A percentile compares a stretch with the other conserved stretches of the same genome.
Evolutionary conservation across 2,113 vertebrate genomes (phyloP).

Genomic region (Chloropsis cyanopogon): DNA sequence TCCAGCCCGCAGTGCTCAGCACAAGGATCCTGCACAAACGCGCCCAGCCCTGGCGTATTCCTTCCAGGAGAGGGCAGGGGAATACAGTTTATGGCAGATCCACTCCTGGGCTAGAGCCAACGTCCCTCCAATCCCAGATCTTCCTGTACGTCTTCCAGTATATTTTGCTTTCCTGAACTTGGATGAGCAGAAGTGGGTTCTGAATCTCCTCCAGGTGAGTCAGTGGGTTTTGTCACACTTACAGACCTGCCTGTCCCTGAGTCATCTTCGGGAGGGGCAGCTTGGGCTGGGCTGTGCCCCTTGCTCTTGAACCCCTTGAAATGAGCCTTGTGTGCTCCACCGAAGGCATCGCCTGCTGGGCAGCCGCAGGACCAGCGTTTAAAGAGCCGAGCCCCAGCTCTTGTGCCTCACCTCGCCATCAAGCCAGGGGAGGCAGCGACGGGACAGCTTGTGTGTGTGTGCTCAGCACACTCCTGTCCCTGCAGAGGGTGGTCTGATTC

Average conservation of each 20-base stretch:
- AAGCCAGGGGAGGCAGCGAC: not conserved
- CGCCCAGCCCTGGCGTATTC: slow-evolving; percentile 31
- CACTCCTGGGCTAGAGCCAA: not conserved
- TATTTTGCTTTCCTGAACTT: not conserved
- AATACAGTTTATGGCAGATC: slow-evolving; percentile 47
- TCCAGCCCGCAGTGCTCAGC: not conserved
- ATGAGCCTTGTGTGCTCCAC: not conserved
- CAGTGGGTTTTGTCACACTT: not conserved
- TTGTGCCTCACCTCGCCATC: not conserved
- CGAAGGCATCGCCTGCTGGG: not conserved
- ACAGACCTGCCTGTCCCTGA: not conserved
- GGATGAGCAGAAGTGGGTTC: not conserved
- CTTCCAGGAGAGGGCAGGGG: slow-evolving; percentile 68
- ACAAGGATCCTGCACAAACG: not conserved
- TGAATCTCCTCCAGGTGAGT: not conserved
- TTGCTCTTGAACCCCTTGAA: not conserved
- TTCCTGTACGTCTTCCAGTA: not conserved
- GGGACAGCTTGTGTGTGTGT: not conserved
- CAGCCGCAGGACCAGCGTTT: not conserved
- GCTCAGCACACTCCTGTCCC: not conserved
- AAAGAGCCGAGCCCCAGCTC: not conserved
- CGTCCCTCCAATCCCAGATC: not conserved
- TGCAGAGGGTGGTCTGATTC: not conserved
- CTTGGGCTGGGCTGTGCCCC: not conserved
- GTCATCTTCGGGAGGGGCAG: not conserved